Evolutionary conservation across 2,113 vertebrate species (phyloP), one percentile per base, ranked within the genome.

Genomic region (Eulacestoma nigropectus): DNA sequence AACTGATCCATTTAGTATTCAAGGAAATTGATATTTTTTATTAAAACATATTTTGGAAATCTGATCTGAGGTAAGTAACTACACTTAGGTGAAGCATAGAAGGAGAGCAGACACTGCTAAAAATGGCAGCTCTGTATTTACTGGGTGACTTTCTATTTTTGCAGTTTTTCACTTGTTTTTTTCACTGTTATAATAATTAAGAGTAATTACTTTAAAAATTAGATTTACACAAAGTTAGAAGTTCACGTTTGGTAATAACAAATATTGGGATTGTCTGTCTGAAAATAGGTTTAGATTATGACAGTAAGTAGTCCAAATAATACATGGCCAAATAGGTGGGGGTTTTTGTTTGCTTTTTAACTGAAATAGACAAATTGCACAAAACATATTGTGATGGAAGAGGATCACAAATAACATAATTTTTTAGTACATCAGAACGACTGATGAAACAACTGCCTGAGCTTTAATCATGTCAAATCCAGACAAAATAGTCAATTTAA

Each of bases 1-100:
- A 93, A 20, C 4, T 87, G 41, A 33, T 49, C 93, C 47, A 94
- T 95, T 59, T 84, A 87, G 69, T 67, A 93, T 37, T 96, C 5
- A 69, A 84, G 60, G 23, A 73, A 90, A 90, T 7, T 8, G 2
- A 56, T 15, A 57, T 26, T 84, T 84, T 81, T 89, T 49, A 93
- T 84, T 75, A 73, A 90, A 92, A 52, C 10, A 7, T 4, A 74
- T 64, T 95, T 97, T 93, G 50, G 84, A 94, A 91, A 50, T 82
- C 64, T 86, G 22, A 56, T 56, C 11, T 91, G 27, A 68, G 60
- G 81, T 49, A 84, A 92, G 16, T 93, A 97, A 96, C 93, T 94
- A 96, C 95, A 96, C 89, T 96, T 97, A 74, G 94, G 85, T 97
- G 96, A 97, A 95, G 91, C 94, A 96, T 1, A 91, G 63, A 65